Conservation (phyloP, 2,888 invertebrate species). For the Drosophila differens region DNA sequence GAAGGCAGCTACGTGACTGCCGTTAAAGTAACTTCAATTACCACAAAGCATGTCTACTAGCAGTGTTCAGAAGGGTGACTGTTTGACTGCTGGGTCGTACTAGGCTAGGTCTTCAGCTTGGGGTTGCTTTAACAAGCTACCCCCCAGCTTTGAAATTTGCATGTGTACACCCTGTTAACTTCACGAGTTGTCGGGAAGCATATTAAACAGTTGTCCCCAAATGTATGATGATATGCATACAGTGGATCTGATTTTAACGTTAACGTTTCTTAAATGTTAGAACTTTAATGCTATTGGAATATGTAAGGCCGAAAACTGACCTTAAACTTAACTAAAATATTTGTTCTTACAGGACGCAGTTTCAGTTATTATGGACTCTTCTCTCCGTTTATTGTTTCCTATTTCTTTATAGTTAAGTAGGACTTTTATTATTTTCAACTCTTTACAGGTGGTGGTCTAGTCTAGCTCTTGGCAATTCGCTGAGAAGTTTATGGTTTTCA, state of each 20-base stretch:
- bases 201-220: conserved; percentile 7
- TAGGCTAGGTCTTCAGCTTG: conserved; percentile 5
- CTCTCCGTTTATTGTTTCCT: background rate
- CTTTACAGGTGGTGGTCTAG: background rate
- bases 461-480: background rate
- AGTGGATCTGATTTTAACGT: background rate
- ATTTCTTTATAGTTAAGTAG: background rate
- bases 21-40: conserved; percentile 76
- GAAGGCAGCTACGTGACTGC: conserved; percentile 76
- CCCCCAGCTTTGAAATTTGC: conserved; percentile 56
- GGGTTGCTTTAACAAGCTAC: conserved; percentile 52
- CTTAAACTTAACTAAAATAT: background rate
- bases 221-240: background rate
- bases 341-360: background rate
- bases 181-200: conserved; percentile 1
- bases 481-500: conserved; percentile 1
- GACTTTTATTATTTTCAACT: background rate
- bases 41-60: conserved; percentile 70
- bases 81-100: background rate
- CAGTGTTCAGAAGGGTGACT: conserved; percentile 16
- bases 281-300: background rate
- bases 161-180: conserved; percentile 62
- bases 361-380: background rate
- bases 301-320: background rate
- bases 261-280: background rate